These are phyloP conservation scores for Ophthalmolycus amberensis DNA, from an alignment of 2,113 vertebrate species.

Conservation along the genomic window DNA sequence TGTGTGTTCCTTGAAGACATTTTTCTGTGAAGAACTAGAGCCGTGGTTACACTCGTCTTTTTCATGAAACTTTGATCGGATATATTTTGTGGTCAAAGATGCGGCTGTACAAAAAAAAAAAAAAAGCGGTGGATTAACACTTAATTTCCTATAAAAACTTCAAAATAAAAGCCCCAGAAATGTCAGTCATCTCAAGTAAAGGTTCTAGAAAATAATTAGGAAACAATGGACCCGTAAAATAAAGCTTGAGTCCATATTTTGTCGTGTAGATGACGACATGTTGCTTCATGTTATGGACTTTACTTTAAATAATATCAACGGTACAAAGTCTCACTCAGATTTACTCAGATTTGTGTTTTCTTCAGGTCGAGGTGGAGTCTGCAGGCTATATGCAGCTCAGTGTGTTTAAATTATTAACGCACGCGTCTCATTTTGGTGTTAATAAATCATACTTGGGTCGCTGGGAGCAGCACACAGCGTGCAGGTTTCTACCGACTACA, in stretches of 20 bases:
- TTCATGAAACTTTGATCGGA: too few relatives aligned
- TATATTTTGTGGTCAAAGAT: too few relatives aligned
- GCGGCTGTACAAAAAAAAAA: too few relatives aligned
- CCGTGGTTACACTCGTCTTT: too few relatives aligned
- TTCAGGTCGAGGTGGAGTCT: conserved; percentile 18
- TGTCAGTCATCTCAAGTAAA: too few relatives aligned
- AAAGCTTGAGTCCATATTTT: not conserved
- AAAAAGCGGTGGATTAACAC: too few relatives aligned
- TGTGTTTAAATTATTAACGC: conserved; percentile 46
- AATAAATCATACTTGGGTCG: conserved; percentile 52
- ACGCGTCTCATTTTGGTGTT: conserved; percentile 40
- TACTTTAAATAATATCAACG: not conserved
- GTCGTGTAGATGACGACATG: not conserved
- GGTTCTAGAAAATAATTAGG: too few relatives aligned
- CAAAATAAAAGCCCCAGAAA: too few relatives aligned
- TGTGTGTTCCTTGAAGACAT: too few relatives aligned
- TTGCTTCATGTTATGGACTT: not conserved
- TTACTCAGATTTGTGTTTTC: not conserved
- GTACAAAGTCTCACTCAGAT: too few relatives aligned
- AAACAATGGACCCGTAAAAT: not conserved
- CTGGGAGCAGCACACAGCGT: not conserved
- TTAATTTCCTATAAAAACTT: too few relatives aligned
- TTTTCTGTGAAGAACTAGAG: too few relatives aligned
- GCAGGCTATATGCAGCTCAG: not conserved
- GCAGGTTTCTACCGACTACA: not conserved